Evolutionary conservation across 2,888 invertebrate genomes (phyloP), one percentile per base, ranked within the genome.

Genomic region (Azorinus chamasolen): DNA sequence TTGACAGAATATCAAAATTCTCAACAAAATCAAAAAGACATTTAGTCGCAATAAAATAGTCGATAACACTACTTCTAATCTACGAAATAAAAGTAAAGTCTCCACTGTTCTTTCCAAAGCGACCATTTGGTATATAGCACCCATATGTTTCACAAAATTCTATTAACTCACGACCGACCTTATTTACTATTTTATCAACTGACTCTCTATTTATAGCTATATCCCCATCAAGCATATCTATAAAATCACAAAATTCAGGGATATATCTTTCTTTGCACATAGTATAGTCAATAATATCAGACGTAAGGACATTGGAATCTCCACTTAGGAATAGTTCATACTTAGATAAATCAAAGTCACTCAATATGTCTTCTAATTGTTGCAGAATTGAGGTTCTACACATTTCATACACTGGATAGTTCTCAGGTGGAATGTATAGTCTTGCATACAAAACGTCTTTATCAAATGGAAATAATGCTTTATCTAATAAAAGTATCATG

Each of bases 71-170:
- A 12, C 50, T 22, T 16, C 62, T 51, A 18, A 20, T 14, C 12
- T 14, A 20, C 16, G 27, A 27, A 4, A 50, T 37, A 50, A 32
- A 62, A 3, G 62, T 62, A 24, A 50, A 62, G 10, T 50, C 50
- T 8, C 62, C 62, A 39, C 16, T 50, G 32, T 24, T 22, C 10
- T n/a, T 22, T 14, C 62, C 50, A 39, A n/a, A 51, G 20, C 50
- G 27, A 22, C 62, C 62, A 51, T 62, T 62, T 6, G 48, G 50
- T 27, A 62, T 62, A 18, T 10, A 27, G 5, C 22, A 39, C 20
- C 20, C n/a, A 5, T 39, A 50, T 8, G 16, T 1, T 18, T 62
- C 37, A 50, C 62, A 62, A 24, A 62, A 39, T 20, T 50, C 32
- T 14, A 62, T 20, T 6, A 62, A 18, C 6, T 50, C 54, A 8